Base-by-base conservation (phyloP, 2,888 invertebrate genomes). In the Microplitis deprimator region DNA sequence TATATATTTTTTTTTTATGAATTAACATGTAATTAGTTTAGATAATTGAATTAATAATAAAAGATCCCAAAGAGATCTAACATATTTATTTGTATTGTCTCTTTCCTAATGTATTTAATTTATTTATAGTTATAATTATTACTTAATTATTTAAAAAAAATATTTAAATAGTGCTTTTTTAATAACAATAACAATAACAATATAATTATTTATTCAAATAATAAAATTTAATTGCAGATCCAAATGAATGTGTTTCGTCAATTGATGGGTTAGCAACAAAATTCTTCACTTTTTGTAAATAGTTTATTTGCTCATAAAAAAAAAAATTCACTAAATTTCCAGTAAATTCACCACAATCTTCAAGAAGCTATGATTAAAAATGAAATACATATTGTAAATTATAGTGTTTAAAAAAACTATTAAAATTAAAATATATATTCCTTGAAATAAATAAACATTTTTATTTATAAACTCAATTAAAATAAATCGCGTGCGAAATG, bases 141-240 rank as follows among this genome's bases (percentile, higher is more conserved):
- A 13, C 16, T 72, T 6, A 20, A 65, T 1, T 50, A 50, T 50
- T 17, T 0, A 64, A 20, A 64, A 64, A 20, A 64, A 64, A 64
- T n/a, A 20, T 64, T 17, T 8, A 6, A 64, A 64, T 5, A 64
- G 17, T n/a, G 16, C 16, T 17, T 20, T 16, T 8, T 16, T 20
- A 62, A 13, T 62, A 17, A 62, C 7, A 17, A 8, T 64, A 16
- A 68, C 7, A 16, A n/a, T n/a, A 10, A 72, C n/a, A n/a, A 62
- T 29, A 38, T 62, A 40, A 72, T 39, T 38, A 59, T 29, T 29
- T 62, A 62, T n/a, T 62, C 20, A 17, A 67, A 68, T 76, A 71
- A 68, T 41, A 79, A 79, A 75, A 81, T 38, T 82, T 86, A 73
- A 80, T 89, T 89, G 39, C 88, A 89, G 89, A 86, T 88, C 83